Evolutionary conservation across 53 echinoderm and acorn worm genomes (phyloP).

Genomic region (Actinopyga echinites): DNA sequence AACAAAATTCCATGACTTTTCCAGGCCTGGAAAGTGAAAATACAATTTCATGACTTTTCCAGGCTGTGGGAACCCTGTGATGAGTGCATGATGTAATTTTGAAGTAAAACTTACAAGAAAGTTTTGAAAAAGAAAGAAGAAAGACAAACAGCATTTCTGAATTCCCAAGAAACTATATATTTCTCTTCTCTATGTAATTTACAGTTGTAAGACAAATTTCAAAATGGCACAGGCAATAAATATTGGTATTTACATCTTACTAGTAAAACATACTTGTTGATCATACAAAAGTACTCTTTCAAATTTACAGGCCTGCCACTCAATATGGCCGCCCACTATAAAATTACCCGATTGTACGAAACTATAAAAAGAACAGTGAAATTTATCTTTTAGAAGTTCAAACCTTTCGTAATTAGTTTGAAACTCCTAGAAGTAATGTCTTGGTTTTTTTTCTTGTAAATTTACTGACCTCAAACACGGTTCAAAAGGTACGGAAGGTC

Average conservation of each 20-base stretch:
- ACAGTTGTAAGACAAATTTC: slow-evolving; percentile 39
- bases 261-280: slow-evolving; percentile 23
- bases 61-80: no score
- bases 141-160: not conserved
- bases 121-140: not conserved
- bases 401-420: no score
- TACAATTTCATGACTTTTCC: no score
- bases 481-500: no score
- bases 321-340: slow-evolving; percentile 4
- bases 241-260: slow-evolving; percentile 36
- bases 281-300: slow-evolving; percentile 33
- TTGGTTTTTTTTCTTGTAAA: no score
- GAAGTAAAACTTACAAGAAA: no score
- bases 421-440: no score
- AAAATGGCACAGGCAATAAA: slow-evolving; percentile 42
- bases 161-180: slow-evolving; percentile 45
- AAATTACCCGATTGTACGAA: slow-evolving; percentile 31
- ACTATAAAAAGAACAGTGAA: not conserved
- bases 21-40: no score
- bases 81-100: no score
- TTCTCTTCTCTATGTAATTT: slow-evolving; percentile 19
- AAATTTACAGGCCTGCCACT: slow-evolving; percentile 26
- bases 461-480: no score
- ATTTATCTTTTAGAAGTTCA: no score
- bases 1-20: no score